Conservation (phyloP, 2,888 invertebrate genomes). For the Sphaerophoria rueppellii region DNA sequence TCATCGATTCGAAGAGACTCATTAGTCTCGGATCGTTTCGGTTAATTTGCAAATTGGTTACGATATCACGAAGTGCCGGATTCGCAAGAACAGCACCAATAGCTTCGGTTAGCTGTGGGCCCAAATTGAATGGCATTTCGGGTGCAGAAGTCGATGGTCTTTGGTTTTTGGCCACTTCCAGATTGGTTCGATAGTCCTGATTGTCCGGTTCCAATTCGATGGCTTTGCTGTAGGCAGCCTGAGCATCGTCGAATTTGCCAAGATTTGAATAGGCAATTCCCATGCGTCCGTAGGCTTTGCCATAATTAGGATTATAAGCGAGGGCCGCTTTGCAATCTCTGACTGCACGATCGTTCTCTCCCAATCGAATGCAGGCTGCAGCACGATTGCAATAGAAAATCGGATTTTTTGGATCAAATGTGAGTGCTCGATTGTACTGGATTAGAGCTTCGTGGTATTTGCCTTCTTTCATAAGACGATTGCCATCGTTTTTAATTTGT, state of each 20-base stretch:
- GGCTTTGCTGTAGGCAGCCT: constrained; percentile 93
- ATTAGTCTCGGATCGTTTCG: constrained; percentile 51
- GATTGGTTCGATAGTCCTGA: constrained; percentile 93
- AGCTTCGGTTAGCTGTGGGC: constrained; percentile 77
- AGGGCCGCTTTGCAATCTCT: constrained; percentile 95
- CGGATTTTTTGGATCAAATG: constrained; percentile 93
- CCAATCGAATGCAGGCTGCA: constrained; percentile 95
- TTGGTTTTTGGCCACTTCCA: constrained; percentile 88
- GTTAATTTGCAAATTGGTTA: constrained; percentile 32
- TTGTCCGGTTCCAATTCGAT: constrained; percentile 95
- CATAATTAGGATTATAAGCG: constrained; percentile 93
- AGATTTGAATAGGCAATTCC: constrained; percentile 93
- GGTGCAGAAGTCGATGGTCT: background rate
- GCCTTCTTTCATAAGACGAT: constrained; percentile 93
- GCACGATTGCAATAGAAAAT: constrained; percentile 99
- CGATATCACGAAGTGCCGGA: constrained; percentile 74
- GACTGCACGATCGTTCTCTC: constrained; percentile 91
- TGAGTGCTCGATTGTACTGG: constrained; percentile 93
- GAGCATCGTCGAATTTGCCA: constrained; percentile 91
- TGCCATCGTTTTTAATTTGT: constrained; percentile 93
- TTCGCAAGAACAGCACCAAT: constrained; percentile 78
- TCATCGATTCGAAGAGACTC: constrained; percentile 47
- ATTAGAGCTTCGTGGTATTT: constrained; percentile 91
- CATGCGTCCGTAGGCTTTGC: constrained; percentile 96
- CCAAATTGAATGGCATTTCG: background rate